Evolutionary conservation across 2,797 vertebrate genomes (phyloP), one percentile per base, ranked within the genome.

Genomic region (Melanotaenia trifasciata): DNA sequence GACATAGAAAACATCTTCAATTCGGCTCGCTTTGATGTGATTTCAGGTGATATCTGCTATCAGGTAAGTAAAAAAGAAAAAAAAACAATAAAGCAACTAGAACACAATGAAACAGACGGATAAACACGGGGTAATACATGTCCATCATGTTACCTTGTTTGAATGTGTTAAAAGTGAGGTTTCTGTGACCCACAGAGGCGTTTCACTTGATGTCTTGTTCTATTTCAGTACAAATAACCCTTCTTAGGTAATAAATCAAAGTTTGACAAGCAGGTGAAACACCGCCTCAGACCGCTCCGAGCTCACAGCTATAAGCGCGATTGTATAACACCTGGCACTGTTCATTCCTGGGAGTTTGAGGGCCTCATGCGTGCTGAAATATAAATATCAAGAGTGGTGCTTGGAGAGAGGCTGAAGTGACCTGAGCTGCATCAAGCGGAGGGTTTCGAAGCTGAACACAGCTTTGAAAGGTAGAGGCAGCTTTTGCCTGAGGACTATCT

Each of bases 371-470:
- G 86, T 33, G 60, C 86, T 71, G 78, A 92, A 88, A 89, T 91
- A 92, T 86, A 94, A 91, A 92, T 88, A 94, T 84, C 85, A 53
- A 89, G 79, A 89, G 89, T 84, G 86, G 87, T 85, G 79, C 83
- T 89, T 57, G 72, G 79, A 89, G 85, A 87, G 86, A 84, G 69
- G 86, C 74, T 82, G 83, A 3, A 83, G 76, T 64, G 80, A 90
- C 87, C 87, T 14, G 53, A 72, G 76, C 86, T 73, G 56, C 75
- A 87, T 84, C 80, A 70, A 77, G 80, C 73, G 50, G 64, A 0
- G 54, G 51, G 79, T 65, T 88, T 79, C 8, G 40, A 70, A 84
- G 81, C 73, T 45, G 74, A 89, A 16, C 45, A 1, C 30, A 0
- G 74, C 80, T 88, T 82, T 84, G 80, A 92, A 87, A 88, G 71